These are phyloP conservation scores for Poecilus cupreus DNA, from an alignment of 2,888 invertebrate genomes.

Conservation along the genomic window DNA sequence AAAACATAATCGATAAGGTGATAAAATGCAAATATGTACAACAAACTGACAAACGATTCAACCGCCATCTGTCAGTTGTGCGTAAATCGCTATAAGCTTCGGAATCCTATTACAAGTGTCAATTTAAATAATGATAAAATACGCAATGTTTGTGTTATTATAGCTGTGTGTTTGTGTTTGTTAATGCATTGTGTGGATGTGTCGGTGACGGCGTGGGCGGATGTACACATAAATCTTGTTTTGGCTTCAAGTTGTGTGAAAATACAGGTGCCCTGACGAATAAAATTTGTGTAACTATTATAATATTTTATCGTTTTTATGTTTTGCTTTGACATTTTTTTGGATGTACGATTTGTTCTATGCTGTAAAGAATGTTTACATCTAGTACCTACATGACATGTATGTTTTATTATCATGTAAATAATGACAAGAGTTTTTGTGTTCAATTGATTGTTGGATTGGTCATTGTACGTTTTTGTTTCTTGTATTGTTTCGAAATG, in stretches of 20 bases:
- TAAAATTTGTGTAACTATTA: constrained; percentile 36
- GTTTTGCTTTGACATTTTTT: background rate
- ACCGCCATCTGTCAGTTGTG: background rate
- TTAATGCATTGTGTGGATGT: background rate
- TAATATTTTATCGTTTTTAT: constrained; percentile 20
- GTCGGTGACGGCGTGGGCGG: background rate
- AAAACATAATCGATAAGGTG: background rate
- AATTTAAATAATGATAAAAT: background rate
- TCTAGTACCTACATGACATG: background rate
- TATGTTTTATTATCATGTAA: constrained; percentile 30
- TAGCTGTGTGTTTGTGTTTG: background rate
- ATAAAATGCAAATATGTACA: background rate
- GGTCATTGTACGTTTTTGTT: background rate
- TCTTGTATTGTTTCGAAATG: background rate
- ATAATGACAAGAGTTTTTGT: constrained; percentile 6
- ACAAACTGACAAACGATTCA: background rate
- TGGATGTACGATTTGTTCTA: background rate
- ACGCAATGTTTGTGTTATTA: background rate
- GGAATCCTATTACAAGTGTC: background rate
- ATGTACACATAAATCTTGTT: background rate
- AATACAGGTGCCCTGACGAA: background rate
- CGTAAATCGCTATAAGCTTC: background rate
- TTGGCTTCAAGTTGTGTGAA: background rate
- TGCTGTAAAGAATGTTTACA: background rate
- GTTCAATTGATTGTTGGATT: constrained; percentile 14